Percentiles rank a stretch among this genome's conserved stretches.
These are phyloP conservation scores for Cyrtorhinus lividipennis DNA, from an alignment of 1,140 invertebrate species.

Conservation along the genomic window DNA sequence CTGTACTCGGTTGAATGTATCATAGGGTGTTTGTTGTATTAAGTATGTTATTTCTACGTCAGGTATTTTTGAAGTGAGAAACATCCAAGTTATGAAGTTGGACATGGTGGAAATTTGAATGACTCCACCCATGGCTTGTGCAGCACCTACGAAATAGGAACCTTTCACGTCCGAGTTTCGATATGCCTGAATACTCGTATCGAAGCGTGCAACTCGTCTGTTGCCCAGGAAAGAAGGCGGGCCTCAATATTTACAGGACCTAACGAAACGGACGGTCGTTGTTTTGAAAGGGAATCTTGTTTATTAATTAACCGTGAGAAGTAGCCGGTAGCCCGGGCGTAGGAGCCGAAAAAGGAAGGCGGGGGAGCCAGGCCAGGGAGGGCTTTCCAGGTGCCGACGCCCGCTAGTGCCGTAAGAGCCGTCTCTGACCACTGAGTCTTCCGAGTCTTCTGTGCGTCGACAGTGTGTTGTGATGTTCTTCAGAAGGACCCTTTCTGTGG, in stretches of 20 bases:
- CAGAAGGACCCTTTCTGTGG: constrained; percentile 18
- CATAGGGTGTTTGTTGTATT: too few species aligned
- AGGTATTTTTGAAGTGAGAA: too few species aligned
- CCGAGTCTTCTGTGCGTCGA: too few species aligned
- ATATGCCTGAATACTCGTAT: not conserved
- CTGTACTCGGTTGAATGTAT: too few species aligned
- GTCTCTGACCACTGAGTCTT: not conserved
- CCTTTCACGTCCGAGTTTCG: constrained; percentile 6
- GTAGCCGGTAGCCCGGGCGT: not conserved
- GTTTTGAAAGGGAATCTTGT: constrained; percentile 8
- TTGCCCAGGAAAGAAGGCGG: constrained; percentile 9
- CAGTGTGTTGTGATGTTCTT: constrained; percentile 21
- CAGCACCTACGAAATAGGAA: too few species aligned
- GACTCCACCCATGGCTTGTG: too few species aligned
- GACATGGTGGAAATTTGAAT: too few species aligned
- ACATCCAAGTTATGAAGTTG: too few species aligned
- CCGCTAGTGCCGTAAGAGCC: not conserved
- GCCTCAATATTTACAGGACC: not conserved
- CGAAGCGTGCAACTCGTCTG: not conserved
- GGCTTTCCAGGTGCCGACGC: not conserved
- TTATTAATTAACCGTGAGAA: not conserved
- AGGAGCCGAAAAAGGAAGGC: not conserved
- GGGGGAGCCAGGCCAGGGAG: not conserved
- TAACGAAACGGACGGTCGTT: constrained; percentile 4
- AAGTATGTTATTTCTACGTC: too few species aligned